Evolutionary conservation across 2,797 vertebrate genomes (phyloP), one percentile per base, ranked within the genome.

Genomic region (Harpagifer antarcticus): DNA sequence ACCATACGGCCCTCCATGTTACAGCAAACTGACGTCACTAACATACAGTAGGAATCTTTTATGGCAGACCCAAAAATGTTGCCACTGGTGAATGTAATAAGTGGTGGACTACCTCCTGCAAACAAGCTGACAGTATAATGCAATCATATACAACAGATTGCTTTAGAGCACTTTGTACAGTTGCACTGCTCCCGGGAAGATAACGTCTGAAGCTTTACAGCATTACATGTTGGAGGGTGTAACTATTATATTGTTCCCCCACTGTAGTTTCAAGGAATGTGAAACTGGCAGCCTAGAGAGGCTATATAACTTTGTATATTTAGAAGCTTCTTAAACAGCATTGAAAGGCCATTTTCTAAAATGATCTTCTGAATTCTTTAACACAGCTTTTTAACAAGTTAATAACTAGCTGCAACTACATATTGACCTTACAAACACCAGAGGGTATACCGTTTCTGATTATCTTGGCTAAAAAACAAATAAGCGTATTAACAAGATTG

Each of bases 11-110:
- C 95, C 92, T 94, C 92, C 93, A 96, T 95, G 94, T 94, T 94
- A 95, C 94, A 95, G 92, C 94, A 95, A 96, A 96, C 95, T 95
- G 94, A 96, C 88, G 90, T 94, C 95, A 95, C 94, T 96, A 95
- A 95, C 95, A 96, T 93, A 68, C 61, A 79, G 61, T 40, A 74
- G 93, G 93, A 95, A 96, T 96, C 93, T 92, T 91, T 95, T 92
- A 94, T 87, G 93, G 93, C 95, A 96, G 96, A 97, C 96, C 96
- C 96, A 96, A 96, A 93, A 91, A 91, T 84, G 61, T 57, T 66
- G 15, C 56, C 13, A n/a, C 42, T 15, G 7, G 14, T 76, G 19
- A 68, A 45, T 37, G 55, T 27, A 48, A 27, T 8, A 19, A 44
- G 14, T 5, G 20, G 31, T 33, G 42, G 53, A 54, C 47, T n/a